These are phyloP conservation scores for Xanthia togata DNA, from an alignment of 2,888 invertebrate species.

Conservation along the genomic window DNA sequence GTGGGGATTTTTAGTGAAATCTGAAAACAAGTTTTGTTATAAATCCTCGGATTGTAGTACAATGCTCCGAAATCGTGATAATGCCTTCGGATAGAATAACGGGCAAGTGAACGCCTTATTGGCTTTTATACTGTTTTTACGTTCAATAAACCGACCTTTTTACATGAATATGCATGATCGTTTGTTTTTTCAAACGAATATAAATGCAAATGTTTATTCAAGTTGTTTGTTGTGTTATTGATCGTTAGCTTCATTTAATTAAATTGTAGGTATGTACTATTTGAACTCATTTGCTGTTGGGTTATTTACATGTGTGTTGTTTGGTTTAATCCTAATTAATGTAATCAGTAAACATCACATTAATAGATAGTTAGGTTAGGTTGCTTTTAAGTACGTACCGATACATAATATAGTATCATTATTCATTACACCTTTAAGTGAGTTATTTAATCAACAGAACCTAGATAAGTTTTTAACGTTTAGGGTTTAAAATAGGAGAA, in stretches of 20 bases:
- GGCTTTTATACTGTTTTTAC: conserved; percentile 59
- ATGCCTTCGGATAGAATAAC: conserved; percentile 41
- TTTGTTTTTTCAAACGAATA: conserved; percentile 58
- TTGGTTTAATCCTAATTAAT: conserved; percentile 18
- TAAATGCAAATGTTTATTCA: conserved; percentile 58
- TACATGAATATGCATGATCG: conserved; percentile 63
- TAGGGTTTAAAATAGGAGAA: neutral
- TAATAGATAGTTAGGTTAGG: neutral
- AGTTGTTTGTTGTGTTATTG: conserved; percentile 44
- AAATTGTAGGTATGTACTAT: conserved; percentile 15
- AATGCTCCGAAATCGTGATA: conserved; percentile 53
- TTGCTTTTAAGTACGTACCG: neutral
- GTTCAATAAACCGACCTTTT: conserved; percentile 61
- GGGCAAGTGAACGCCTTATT: conserved; percentile 53
- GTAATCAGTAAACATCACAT: neutral
- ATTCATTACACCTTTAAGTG: neutral
- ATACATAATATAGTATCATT: neutral
- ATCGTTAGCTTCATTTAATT: conserved; percentile 42
- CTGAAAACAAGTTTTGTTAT: conserved; percentile 43
- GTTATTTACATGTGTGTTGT: neutral
- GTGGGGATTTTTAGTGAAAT: conserved; percentile 58
- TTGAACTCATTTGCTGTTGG: conserved; percentile 22
- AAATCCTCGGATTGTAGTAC: conserved; percentile 55
- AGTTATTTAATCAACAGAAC: neutral
- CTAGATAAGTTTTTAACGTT: neutral